Percentiles rank a stretch among this genome's conserved stretches.
Conservation (phyloP, 1,140 invertebrate species). For the Adelges cooleyi region DNA sequence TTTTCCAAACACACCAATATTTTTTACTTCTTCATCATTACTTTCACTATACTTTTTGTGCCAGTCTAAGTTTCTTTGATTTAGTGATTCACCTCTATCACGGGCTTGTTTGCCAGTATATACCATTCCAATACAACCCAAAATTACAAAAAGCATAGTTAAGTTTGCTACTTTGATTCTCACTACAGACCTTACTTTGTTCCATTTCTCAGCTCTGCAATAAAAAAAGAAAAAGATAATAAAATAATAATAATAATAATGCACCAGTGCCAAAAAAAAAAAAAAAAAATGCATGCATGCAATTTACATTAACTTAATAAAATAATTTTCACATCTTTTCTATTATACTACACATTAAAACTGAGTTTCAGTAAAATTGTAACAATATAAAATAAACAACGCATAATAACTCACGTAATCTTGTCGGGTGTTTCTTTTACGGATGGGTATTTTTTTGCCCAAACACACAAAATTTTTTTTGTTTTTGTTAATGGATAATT, state of each 20-base stretch:
- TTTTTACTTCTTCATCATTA: conserved; percentile 31
- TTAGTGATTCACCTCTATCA: conserved; percentile 50
- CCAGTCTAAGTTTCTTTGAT: conserved; percentile 55
- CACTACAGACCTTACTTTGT: conserved; percentile 50
- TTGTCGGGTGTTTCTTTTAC: conserved; percentile 6
- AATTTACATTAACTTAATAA: too few relatives aligned
- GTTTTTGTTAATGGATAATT: background rate
- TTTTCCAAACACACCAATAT: conserved; percentile 12
- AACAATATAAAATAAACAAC: conserved; percentile 31
- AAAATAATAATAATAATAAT: too few relatives aligned
- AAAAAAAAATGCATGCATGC: too few relatives aligned
- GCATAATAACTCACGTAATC: background rate
- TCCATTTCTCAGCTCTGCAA: conserved; percentile 47
- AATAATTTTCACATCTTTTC: too few relatives aligned
- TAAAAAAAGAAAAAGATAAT: too few relatives aligned
- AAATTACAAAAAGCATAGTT: conserved; percentile 48
- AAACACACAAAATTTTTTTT: background rate
- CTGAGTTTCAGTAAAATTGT: too few relatives aligned
- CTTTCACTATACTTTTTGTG: conserved; percentile 50
- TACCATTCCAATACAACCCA: conserved; percentile 48
- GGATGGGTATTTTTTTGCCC: conserved; percentile 15
- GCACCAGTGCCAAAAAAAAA: too few relatives aligned
- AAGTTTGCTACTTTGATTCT: conserved; percentile 54
- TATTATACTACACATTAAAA: too few relatives aligned
- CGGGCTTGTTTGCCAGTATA: conserved; percentile 51